Percentiles rank a stretch among this genome's conserved stretches.
Evolutionary conservation across 1,140 invertebrate species (phyloP).

Genomic region (Zaprionus taronus): DNA sequence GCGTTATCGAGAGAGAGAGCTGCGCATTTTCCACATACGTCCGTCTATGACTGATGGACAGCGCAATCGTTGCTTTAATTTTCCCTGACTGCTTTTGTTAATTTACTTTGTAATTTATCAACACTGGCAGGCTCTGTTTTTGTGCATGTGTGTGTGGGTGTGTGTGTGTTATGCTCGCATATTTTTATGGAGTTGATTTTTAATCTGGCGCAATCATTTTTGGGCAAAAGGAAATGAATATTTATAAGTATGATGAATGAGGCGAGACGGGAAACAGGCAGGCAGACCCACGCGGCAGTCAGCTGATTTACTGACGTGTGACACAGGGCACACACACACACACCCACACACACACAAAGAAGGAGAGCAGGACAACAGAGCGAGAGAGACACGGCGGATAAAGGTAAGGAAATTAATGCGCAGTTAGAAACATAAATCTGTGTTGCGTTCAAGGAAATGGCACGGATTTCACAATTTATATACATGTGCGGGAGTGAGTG

Average conservation of each 20-base stretch:
- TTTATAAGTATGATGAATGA: conserved; percentile 84
- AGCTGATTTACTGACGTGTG: conserved; percentile 79
- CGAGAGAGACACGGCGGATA: conserved; percentile 46
- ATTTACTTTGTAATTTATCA: conserved; percentile 82
- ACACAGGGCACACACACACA: conserved; percentile 53
- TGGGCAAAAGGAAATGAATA: conserved; percentile 76
- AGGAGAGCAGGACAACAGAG: neutral
- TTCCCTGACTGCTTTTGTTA: conserved; percentile 50
- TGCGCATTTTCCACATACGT: conserved; percentile 39
- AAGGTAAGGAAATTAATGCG: conserved; percentile 83
- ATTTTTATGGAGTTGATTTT: conserved; percentile 83
- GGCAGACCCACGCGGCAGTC: conserved; percentile 27
- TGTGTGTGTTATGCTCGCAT: neutral
- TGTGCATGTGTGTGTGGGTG: conserved; percentile 30
- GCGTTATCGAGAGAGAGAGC: neutral
- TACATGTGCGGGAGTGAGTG: conserved; percentile 21
- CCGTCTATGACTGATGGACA: conserved; percentile 30
- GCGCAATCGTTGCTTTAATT: conserved; percentile 21
- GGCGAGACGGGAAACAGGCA: conserved; percentile 52
- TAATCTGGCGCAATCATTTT: conserved; percentile 82
- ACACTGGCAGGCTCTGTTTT: conserved; percentile 12
- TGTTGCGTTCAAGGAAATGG: conserved; percentile 62
- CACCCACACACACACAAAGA: conserved; percentile 25
- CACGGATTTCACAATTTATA: conserved; percentile 74
- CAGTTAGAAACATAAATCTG: conserved; percentile 82